Conservation (phyloP, 2,888 invertebrate genomes). For the Aphidoletes aphidimyza region DNA sequence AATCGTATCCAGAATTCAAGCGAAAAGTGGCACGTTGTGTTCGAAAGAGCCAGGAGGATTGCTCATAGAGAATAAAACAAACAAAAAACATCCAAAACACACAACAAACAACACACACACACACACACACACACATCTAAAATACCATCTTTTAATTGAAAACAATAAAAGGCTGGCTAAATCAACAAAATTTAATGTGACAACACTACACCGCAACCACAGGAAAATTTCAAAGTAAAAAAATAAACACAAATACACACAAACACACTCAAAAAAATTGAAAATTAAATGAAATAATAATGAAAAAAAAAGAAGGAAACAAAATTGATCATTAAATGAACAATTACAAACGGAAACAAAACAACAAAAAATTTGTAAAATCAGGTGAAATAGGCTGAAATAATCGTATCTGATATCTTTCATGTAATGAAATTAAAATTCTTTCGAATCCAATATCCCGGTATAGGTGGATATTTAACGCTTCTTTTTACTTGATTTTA, state of each 20-base stretch:
- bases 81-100: not conserved
- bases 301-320: not conserved
- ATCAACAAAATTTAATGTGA: not conserved
- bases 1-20: constrained; percentile 96
- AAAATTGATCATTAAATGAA: not conserved
- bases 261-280: too few relatives aligned
- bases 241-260: too few relatives aligned
- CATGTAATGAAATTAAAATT: not conserved
- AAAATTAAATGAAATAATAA: too few relatives aligned
- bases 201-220: too few relatives aligned
- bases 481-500: not conserved
- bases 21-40: constrained; percentile 97
- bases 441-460: not conserved
- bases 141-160: too few relatives aligned
- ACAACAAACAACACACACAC: not conserved
- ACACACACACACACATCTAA: too few relatives aligned
- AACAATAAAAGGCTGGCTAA: constrained; percentile 15
- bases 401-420: not conserved
- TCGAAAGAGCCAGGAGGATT: constrained; percentile 98
- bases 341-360: not conserved
- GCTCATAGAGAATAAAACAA: constrained; percentile 74
- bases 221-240: too few relatives aligned
- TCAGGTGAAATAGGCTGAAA: not conserved
- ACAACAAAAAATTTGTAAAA: not conserved
- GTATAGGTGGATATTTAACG: not conserved